Percentiles rank a stretch among this genome's conserved stretches.
Evolutionary conservation across 2,113 vertebrate species (phyloP).

Genomic region (Zosterops lateralis): DNA sequence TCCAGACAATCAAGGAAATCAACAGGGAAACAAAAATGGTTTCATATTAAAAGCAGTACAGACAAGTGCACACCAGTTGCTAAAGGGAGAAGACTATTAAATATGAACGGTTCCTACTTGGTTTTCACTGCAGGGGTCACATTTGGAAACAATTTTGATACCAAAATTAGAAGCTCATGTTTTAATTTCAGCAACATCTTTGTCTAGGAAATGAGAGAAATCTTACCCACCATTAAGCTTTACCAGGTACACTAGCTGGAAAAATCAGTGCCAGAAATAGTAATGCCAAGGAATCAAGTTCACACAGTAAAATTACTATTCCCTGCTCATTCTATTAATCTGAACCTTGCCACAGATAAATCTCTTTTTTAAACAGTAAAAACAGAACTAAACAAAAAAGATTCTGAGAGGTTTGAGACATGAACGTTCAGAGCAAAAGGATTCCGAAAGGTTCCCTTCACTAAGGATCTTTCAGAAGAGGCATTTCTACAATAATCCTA

Average conservation of each 20-base stretch:
- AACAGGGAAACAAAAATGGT: not conserved
- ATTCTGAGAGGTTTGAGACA: not conserved
- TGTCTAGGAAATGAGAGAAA: not conserved
- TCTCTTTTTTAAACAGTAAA: not conserved
- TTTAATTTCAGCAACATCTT: not conserved
- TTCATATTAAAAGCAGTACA: not conserved
- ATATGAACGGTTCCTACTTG: not conserved
- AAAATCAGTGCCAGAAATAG: not conserved
- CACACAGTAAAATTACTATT: not conserved
- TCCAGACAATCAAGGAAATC: not conserved
- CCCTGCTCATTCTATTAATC: not conserved
- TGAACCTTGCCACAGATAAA: not conserved
- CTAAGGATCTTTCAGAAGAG: not conserved
- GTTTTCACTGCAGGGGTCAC: not conserved
- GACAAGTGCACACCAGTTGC: not conserved
- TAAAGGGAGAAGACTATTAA: not conserved
- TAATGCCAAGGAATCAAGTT: not conserved
- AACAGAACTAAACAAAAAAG: not conserved
- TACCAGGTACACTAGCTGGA: not conserved
- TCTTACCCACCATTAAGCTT: not conserved
- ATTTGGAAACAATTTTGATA: slow-evolving; percentile 14
- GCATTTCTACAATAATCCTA: not conserved
- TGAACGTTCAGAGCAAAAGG: not conserved
- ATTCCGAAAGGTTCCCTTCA: not conserved
- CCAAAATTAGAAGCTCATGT: not conserved